These are phyloP conservation scores for Lemur catta DNA, from an alignment of 2,797 vertebrate genomes.

Conservation along the genomic window DNA sequence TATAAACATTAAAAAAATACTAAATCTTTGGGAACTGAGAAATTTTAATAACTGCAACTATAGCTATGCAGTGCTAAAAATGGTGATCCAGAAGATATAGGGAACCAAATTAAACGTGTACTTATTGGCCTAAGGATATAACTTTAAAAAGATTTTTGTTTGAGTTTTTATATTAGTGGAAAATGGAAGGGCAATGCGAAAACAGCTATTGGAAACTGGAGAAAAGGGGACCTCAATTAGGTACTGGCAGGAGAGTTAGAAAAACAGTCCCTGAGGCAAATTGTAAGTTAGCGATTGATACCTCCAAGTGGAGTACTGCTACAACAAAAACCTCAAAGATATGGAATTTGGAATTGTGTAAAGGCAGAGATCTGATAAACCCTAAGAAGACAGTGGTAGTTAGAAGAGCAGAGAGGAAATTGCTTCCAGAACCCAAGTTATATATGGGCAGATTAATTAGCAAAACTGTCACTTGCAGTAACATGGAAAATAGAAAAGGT, in stretches of 20 bases:
- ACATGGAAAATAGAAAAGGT: slow-evolving; percentile 9
- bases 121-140: slow-evolving; percentile 27
- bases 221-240: neutral
- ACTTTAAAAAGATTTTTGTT: slow-evolving; percentile 19
- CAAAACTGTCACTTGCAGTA: slow-evolving; percentile 14
- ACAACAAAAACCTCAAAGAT: neutral
- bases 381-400: neutral
- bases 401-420: neutral
- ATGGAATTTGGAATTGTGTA: neutral
- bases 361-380: neutral
- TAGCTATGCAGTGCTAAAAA: neutral
- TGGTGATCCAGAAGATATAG: neutral
- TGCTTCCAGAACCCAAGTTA: neutral
- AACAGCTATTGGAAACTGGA: neutral
- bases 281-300: neutral
- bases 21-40: neutral
- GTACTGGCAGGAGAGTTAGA: neutral
- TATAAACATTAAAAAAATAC: neutral
- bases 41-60: slow-evolving; percentile 33
- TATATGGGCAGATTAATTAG: neutral
- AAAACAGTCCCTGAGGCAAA: neutral
- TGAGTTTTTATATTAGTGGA: neutral
- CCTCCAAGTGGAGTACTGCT: neutral
- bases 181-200: neutral
- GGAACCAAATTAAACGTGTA: slow-evolving; percentile 36